Conservation (phyloP, 1,140 invertebrate species). For the Dendroctonus valens region DNA sequence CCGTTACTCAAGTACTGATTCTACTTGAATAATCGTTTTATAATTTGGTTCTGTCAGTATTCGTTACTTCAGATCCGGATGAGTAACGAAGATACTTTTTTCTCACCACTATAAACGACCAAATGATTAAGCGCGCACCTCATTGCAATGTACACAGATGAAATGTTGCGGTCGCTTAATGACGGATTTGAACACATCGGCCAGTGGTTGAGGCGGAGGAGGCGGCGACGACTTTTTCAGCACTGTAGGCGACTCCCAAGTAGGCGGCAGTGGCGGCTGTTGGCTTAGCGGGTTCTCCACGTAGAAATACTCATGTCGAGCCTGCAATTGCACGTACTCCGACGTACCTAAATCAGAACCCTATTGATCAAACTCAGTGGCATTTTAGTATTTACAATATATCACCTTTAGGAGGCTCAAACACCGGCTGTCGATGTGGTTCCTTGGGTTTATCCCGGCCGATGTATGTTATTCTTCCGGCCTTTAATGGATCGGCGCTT, state of each 20-base stretch:
- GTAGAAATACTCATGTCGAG: slow-evolving; percentile 80
- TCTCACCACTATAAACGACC: too few species aligned
- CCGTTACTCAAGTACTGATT: too few species aligned
- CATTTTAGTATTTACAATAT: background rate
- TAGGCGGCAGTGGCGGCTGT: slow-evolving; percentile 50
- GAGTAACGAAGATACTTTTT: too few species aligned
- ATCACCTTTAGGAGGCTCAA: slow-evolving; percentile 42
- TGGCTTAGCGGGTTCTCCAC: slow-evolving; percentile 66
- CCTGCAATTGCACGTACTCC: slow-evolving; percentile 78
- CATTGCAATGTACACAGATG: slow-evolving; percentile 51
- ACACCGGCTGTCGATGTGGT: slow-evolving; percentile 40
- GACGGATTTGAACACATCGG: slow-evolving; percentile 28
- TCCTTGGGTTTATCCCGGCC: slow-evolving; percentile 46
- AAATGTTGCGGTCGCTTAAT: slow-evolving; percentile 44
- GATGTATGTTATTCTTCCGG: slow-evolving; percentile 45
- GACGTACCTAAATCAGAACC: slow-evolving; percentile 46
- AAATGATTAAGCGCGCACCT: slow-evolving; percentile 44
- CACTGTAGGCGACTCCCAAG: slow-evolving; percentile 58
- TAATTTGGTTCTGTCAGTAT: too few species aligned
- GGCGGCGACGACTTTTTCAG: slow-evolving; percentile 57
- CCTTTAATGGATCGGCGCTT: slow-evolving; percentile 44
- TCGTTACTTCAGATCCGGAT: too few species aligned
- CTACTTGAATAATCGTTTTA: too few species aligned
- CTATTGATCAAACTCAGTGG: background rate
- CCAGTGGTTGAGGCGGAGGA: slow-evolving; percentile 38